Percentiles rank a stretch among this genome's conserved stretches.
Conservation (phyloP, 1,140 invertebrate genomes). For the Drosophila mojavensis region DNA sequence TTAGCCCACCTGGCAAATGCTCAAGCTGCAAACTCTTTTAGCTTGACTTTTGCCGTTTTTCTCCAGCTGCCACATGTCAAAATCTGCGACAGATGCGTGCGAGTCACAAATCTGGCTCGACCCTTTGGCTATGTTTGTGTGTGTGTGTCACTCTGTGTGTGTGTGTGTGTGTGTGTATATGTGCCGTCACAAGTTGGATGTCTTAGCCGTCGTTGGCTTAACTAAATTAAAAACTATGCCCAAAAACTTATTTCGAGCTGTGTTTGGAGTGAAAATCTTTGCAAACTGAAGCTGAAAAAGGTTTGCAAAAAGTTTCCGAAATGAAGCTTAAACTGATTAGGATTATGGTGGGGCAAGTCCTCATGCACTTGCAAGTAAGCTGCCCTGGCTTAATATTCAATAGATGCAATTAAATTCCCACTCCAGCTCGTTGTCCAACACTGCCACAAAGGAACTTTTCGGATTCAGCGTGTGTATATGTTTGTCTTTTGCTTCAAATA, state of each 20-base stretch:
- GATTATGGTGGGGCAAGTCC: neutral
- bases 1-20: slow-evolving; percentile 7
- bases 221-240: slow-evolving; percentile 52
- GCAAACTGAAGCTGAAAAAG: neutral
- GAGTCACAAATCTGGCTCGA: slow-evolving; percentile 23
- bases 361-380: neutral
- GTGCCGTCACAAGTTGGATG: slow-evolving; percentile 58
- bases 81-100: slow-evolving; percentile 61
- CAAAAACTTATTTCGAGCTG: slow-evolving; percentile 29
- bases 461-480: slow-evolving; percentile 7
- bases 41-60: neutral
- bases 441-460: neutral
- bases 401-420: neutral
- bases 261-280: neutral
- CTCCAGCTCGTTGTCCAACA: neutral
- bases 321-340: slow-evolving; percentile 20
- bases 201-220: slow-evolving; percentile 28
- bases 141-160: no score
- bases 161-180: slow-evolving; percentile 30
- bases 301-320: slow-evolving; percentile 9
- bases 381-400: neutral
- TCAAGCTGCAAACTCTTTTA: slow-evolving; percentile 35
- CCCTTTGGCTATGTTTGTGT: slow-evolving; percentile 13
- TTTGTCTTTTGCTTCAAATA: neutral
- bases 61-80: slow-evolving; percentile 57